Base-by-base conservation (phyloP, 2,888 invertebrate genomes). In the Bembecia ichneumoniformis region DNA sequence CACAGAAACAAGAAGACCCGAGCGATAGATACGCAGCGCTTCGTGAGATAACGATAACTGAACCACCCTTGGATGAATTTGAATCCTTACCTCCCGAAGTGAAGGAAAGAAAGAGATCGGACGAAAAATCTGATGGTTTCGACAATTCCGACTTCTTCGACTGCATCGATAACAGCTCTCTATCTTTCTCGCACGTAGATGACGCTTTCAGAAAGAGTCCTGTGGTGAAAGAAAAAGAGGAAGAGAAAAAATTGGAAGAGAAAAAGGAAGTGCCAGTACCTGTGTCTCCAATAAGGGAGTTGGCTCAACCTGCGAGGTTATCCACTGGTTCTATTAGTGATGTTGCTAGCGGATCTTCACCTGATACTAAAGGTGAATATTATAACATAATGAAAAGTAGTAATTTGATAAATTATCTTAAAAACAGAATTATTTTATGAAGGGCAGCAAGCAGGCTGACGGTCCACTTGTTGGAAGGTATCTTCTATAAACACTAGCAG, bases 11-110 rank as follows among this genome's bases (percentile, higher is more conserved):
- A 3, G 88, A 88, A 51, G 76, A 82, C 48, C 58, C 61, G 16
- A 79, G 77, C 58, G 95, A 95, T 74, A 91, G 91, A 62, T 96
- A 96, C 68, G 95, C 95, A 0, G 95, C 95, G 0, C 74, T 96
- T 47, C 86, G 95, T 0, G 95, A 95, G 66, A 91, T 92, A 10
- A 93, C 93, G 36, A 82, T 90, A 50, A 91, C 90, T 0, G 91
- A 92, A 64, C 87, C 82, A 54, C 82, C 81, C 46, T 84, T 69
- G 60, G 90, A 90, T 7, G 90, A 90, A 51, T 82, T 80, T 51
- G 86, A 87, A 55, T 86, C 83, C 0, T 55, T 87, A 34, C 87
- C 88, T 0, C 79, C 87, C 0, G 87, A 87, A 61, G 57, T 68
- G n/a, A 88, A 87, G 59, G 87, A 88, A 52, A 65, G 82, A 5